These are phyloP conservation scores for Phrixothrix hirtus DNA, from an alignment of 2,888 invertebrate species.

Conservation along the genomic window DNA sequence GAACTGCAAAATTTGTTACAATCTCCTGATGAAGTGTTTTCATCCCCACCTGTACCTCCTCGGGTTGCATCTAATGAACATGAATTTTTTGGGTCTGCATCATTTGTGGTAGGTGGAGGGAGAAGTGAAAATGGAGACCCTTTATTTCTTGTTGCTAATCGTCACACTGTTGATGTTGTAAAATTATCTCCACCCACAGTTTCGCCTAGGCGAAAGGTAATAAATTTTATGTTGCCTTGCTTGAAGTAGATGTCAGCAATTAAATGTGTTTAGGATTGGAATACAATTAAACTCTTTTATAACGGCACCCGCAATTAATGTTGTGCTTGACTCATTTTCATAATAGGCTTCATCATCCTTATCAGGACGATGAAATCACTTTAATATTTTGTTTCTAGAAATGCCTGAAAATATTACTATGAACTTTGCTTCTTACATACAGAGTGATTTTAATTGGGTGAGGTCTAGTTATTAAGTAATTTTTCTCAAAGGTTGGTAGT, in stretches of 20 bases:
- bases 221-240: not conserved
- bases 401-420: no score
- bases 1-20: slow-evolving; percentile 53
- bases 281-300: no score
- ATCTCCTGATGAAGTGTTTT: slow-evolving; percentile 53
- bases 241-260: not conserved
- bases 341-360: no score
- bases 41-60: slow-evolving; percentile 50
- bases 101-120: slow-evolving; percentile 56
- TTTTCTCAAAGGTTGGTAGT: no score
- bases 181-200: slow-evolving; percentile 55
- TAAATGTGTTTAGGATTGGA: no score
- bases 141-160: slow-evolving; percentile 55
- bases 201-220: slow-evolving; percentile 54
- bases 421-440: no score
- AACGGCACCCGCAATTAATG: no score
- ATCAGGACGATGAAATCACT: no score
- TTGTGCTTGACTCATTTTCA: no score
- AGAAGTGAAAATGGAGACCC: slow-evolving; percentile 56
- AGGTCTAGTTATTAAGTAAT: no score
- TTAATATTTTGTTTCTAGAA: no score
- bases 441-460: no score
- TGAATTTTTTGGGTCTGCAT: slow-evolving; percentile 52
- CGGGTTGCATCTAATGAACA: slow-evolving; percentile 32
- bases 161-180: slow-evolving; percentile 56